Conservation (phyloP, 2,797 vertebrate species). For the Mallotus villosus region DNA sequence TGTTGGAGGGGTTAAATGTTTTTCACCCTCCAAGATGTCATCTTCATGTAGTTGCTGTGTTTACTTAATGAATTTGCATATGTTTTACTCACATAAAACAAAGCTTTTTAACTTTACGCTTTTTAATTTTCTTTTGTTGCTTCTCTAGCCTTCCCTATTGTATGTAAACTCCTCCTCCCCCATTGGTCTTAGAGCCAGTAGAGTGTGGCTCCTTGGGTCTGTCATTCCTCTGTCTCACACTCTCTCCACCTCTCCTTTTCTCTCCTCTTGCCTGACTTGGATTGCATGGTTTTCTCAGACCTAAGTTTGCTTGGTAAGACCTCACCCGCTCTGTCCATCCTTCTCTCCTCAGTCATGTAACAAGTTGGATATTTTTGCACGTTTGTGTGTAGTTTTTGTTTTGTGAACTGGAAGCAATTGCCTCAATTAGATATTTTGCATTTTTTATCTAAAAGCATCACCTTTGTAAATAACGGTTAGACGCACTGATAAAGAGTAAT, state of each 20-base stretch:
- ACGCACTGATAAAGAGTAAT: neutral
- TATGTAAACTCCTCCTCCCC: conserved; percentile 30
- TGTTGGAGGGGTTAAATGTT: conserved; percentile 1
- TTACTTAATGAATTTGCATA: neutral
- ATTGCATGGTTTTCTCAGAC: conserved; percentile 83
- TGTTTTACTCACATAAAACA: neutral
- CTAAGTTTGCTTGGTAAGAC: conserved; percentile 83
- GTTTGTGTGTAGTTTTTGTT: conserved; percentile 26
- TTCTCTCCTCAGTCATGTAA: conserved; percentile 57
- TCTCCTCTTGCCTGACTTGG: conserved; percentile 67
- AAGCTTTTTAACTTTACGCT: neutral
- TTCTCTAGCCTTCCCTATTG: conserved; percentile 29
- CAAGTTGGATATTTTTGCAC: conserved; percentile 49
- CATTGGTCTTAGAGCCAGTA: conserved; percentile 52
- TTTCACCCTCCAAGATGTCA: neutral
- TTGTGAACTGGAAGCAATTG: conserved; percentile 37
- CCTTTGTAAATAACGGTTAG: neutral
- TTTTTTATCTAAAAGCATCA: neutral
- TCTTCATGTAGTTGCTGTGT: neutral
- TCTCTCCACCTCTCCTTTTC: conserved; percentile 54
- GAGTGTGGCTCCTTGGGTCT: conserved; percentile 57
- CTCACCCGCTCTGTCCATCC: conserved; percentile 64
- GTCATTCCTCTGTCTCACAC: conserved; percentile 70
- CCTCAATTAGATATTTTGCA: conserved; percentile 42
- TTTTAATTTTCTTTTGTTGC: conserved; percentile 41